Percentiles rank a stretch among this genome's conserved stretches.
Evolutionary conservation across 2,113 vertebrate genomes (phyloP).

Genomic region (Ibidorhyncha struthersii): DNA sequence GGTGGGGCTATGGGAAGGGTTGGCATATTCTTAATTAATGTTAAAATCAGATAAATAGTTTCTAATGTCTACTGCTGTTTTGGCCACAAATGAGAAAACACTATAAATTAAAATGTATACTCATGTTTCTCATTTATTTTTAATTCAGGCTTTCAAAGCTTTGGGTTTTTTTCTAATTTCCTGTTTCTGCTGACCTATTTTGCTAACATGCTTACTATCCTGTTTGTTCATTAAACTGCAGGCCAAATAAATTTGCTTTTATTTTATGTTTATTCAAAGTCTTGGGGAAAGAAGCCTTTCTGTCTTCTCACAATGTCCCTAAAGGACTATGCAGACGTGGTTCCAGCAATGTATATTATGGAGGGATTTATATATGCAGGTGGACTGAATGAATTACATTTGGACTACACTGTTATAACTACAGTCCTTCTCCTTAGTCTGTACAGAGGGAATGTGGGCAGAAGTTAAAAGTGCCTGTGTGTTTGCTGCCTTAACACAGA

Average conservation of each 20-base stretch:
- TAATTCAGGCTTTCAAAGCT: slow-evolving; percentile 28
- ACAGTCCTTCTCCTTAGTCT: background rate
- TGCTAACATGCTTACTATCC: background rate
- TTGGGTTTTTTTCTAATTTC: background rate
- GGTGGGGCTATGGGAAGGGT: background rate
- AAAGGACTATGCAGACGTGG: background rate
- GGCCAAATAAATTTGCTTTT: background rate
- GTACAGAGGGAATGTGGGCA: accelerated
- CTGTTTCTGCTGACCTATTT: slow-evolving; percentile 31
- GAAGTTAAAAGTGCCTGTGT: background rate
- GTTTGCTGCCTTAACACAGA: background rate
- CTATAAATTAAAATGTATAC: background rate
- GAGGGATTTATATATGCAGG: background rate
- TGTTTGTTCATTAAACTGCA: slow-evolving; percentile 14
- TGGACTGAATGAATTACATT: background rate
- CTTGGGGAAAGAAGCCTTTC: background rate
- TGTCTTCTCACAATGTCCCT: background rate
- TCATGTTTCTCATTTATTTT: slow-evolving; percentile 28
- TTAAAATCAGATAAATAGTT: background rate
- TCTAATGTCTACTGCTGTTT: background rate
- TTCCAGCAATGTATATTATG: background rate
- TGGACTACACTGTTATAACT: background rate
- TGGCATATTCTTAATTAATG: background rate
- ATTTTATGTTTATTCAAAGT: background rate
- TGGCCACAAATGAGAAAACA: background rate